Conservation (phyloP, 2,113 vertebrate species). For the Cercopithecus mona region DNA sequence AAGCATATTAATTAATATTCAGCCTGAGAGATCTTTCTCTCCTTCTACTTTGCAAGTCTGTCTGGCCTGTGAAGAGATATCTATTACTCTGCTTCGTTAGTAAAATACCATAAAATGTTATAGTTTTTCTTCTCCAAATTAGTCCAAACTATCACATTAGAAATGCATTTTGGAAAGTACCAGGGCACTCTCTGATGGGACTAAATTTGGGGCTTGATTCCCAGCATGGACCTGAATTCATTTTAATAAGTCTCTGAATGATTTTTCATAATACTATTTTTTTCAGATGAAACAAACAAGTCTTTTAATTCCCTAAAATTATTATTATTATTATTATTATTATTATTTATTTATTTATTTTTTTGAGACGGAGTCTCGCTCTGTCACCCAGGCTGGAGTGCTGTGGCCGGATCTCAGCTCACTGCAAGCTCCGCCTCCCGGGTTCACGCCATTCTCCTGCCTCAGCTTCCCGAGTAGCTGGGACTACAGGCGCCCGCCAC, state of each 20-base stretch:
- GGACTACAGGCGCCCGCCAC: too few species aligned
- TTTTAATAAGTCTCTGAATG: not conserved
- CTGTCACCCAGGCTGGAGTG: too few species aligned
- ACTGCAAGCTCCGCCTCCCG: too few species aligned
- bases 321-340: too few species aligned
- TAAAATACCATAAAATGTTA: not conserved
- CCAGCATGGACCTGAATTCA: not conserved
- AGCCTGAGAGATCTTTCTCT: not conserved
- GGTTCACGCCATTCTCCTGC: too few species aligned
- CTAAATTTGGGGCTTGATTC: not conserved
- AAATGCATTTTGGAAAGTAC: not conserved
- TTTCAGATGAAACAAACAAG: not conserved
- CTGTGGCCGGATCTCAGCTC: too few species aligned
- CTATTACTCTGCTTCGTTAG: not conserved
- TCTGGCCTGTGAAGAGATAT: not conserved
- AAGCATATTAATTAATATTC: not conserved
- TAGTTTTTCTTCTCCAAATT: not conserved
- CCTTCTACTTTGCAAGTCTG: not conserved
- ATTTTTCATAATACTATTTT: not conserved
- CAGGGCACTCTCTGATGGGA: not conserved
- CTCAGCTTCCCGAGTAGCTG: too few species aligned
- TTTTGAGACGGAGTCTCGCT: too few species aligned
- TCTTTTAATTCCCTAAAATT: constrained; percentile 12
- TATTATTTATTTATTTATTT: too few species aligned
- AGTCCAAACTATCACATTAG: not conserved